Evolutionary conservation across 2,888 invertebrate species (phyloP).

Genomic region (Tubulanus polymorphus): DNA sequence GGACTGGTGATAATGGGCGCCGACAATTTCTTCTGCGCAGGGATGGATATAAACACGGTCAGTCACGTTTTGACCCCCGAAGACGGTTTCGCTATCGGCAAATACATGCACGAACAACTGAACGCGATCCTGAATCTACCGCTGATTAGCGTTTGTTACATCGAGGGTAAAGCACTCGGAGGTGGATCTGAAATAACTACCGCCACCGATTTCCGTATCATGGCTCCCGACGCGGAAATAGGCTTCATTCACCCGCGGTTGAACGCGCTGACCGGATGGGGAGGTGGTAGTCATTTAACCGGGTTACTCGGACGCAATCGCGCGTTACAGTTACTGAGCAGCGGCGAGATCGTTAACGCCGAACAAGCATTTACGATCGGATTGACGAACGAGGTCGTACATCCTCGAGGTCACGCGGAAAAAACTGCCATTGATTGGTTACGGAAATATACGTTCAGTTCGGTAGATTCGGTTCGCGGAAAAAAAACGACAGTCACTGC

Average conservation of each 20-base stretch:
- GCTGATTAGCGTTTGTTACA: conserved; percentile 55
- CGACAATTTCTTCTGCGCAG: conserved; percentile 58
- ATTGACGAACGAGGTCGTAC: conserved; percentile 50
- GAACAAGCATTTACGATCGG: conserved; percentile 51
- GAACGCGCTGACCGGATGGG: conserved; percentile 58
- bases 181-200: conserved; percentile 59
- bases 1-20: conserved; percentile 55
- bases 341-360: conserved; percentile 39
- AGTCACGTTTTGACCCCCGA: conserved; percentile 35
- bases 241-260: conserved; percentile 56
- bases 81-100: conserved; percentile 53
- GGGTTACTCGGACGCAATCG: conserved; percentile 50
- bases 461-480: conserved; percentile 31
- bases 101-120: conserved; percentile 55
- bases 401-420: conserved; percentile 26
- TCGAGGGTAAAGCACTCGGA: conserved; percentile 58
- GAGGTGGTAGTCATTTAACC: conserved; percentile 55
- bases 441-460: conserved; percentile 25
- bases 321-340: conserved; percentile 53
- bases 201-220: conserved; percentile 57
- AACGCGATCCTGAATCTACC: conserved; percentile 54
- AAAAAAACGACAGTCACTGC: conserved; percentile 41
- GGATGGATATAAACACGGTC: conserved; percentile 57
- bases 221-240: conserved; percentile 49
- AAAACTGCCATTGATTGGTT: conserved; percentile 47